These are phyloP conservation scores for Leucophenga varia DNA, from an alignment of 1,140 invertebrate genomes.

Conservation along the genomic window DNA sequence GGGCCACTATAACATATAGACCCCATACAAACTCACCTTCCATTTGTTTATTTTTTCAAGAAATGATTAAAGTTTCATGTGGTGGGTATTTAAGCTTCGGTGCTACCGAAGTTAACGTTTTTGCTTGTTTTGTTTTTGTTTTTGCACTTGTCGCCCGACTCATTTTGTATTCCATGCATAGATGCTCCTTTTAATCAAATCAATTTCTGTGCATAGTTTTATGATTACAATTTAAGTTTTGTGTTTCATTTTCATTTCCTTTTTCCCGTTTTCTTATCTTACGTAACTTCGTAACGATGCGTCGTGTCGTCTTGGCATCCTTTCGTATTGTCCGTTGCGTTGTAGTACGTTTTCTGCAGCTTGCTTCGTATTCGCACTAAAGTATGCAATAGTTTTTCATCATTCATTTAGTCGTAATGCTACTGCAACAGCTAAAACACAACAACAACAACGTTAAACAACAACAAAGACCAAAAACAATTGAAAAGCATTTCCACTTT, in stretches of 20 bases:
- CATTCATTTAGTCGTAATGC: conserved; percentile 46
- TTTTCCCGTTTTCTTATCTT: conserved; percentile 3
- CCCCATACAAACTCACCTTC: too few species aligned
- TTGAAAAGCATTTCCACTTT: conserved; percentile 44
- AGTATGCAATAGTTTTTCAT: conserved; percentile 53
- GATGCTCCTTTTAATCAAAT: conserved; percentile 51
- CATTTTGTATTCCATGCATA: conserved; percentile 46
- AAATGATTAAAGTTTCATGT: too few species aligned
- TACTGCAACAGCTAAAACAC: conserved; percentile 3
- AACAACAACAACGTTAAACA: conserved; percentile 5
- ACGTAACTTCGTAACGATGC: not conserved
- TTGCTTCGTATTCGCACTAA: conserved; percentile 47
- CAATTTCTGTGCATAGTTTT: conserved; percentile 55
- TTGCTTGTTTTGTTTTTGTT: too few species aligned
- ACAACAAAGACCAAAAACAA: conserved; percentile 3
- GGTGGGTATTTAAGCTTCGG: too few species aligned
- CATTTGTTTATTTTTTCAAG: too few species aligned
- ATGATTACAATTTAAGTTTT: conserved; percentile 51
- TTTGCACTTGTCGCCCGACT: conserved; percentile 4
- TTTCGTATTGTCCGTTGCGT: conserved; percentile 5
- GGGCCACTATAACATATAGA: too few species aligned
- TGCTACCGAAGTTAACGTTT: too few species aligned
- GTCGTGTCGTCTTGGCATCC: not conserved
- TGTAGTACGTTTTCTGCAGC: conserved; percentile 7
- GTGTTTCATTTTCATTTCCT: conserved; percentile 8